Conservation (phyloP, 2,797 vertebrate genomes). For the Adrianichthys oophorus region DNA sequence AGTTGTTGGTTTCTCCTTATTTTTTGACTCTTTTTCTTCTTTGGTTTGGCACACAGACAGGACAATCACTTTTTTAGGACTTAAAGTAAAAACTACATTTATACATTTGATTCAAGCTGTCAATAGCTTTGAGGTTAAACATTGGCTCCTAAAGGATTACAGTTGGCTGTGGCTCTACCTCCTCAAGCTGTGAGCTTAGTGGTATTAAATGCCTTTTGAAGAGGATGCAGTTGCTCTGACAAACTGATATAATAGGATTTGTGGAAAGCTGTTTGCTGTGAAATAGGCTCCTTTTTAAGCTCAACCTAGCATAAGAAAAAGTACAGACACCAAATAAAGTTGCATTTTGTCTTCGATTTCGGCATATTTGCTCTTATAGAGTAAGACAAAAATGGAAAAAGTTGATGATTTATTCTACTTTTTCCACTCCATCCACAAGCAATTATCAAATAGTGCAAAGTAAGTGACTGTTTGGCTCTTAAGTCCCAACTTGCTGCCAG, state of each 20-base stretch:
- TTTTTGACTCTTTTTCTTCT: no score
- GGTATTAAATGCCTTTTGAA: background rate
- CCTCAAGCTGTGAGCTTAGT: background rate
- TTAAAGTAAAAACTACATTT: no score
- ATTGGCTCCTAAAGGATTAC: background rate
- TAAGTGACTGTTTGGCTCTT: constrained; percentile 35
- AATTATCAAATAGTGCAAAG: background rate
- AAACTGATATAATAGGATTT: background rate
- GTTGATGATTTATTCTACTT: no score
- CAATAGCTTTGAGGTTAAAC: background rate
- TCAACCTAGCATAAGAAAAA: background rate
- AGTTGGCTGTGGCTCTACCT: background rate
- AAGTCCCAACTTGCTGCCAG: constrained; percentile 25
- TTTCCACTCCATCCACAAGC: no score
- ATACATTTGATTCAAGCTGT: no score
- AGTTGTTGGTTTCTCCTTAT: no score
- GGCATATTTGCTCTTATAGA: background rate
- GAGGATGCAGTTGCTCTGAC: background rate
- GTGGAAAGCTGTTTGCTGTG: background rate
- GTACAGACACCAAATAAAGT: background rate
- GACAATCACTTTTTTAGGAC: no score
- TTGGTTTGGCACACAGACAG: no score
- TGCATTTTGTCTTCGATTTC: background rate
- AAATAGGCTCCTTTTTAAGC: constrained; percentile 4
- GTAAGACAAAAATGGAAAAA: background rate